Percentiles rank a stretch among this genome's conserved stretches.
These are phyloP conservation scores for Tiliqua scincoides DNA, from an alignment of 2,113 vertebrate genomes.

Conservation along the genomic window DNA sequence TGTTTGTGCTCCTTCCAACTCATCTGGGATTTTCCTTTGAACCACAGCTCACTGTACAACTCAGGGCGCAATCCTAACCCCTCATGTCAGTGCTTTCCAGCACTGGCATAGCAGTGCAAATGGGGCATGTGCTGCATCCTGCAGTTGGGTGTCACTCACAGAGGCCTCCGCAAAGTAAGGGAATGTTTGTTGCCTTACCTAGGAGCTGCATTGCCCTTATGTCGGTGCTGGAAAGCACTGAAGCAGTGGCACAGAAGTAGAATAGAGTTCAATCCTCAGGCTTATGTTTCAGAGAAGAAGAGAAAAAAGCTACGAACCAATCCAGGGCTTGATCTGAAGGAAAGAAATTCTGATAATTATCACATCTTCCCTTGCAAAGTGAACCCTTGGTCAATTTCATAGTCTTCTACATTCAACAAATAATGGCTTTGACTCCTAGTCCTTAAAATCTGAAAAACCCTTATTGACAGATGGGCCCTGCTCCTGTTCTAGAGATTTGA, in stretches of 20 bases:
- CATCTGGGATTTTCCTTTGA: background rate
- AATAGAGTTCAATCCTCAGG: background rate
- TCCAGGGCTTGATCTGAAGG: background rate
- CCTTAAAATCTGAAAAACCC: background rate
- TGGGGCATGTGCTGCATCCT: too few relatives aligned
- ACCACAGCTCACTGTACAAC: background rate
- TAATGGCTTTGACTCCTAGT: background rate
- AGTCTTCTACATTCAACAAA: background rate
- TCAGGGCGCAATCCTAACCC: too few relatives aligned
- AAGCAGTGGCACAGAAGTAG: background rate
- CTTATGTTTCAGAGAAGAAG: background rate
- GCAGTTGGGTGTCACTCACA: too few relatives aligned
- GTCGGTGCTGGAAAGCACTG: too few relatives aligned
- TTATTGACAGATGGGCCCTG: background rate
- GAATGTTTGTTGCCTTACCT: too few relatives aligned
- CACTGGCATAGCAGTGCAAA: too few relatives aligned
- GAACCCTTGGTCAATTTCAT: background rate
- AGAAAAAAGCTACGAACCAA: background rate
- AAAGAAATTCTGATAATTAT: background rate
- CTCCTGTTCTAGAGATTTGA: background rate
- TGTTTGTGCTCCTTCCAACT: background rate
- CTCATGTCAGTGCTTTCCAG: too few relatives aligned
- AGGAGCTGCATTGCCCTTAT: too few relatives aligned
- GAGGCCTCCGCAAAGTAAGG: too few relatives aligned
- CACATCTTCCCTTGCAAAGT: background rate